These are phyloP conservation scores for Oryzias melastigma DNA, from an alignment of 2,113 vertebrate species.

Conservation along the genomic window DNA sequence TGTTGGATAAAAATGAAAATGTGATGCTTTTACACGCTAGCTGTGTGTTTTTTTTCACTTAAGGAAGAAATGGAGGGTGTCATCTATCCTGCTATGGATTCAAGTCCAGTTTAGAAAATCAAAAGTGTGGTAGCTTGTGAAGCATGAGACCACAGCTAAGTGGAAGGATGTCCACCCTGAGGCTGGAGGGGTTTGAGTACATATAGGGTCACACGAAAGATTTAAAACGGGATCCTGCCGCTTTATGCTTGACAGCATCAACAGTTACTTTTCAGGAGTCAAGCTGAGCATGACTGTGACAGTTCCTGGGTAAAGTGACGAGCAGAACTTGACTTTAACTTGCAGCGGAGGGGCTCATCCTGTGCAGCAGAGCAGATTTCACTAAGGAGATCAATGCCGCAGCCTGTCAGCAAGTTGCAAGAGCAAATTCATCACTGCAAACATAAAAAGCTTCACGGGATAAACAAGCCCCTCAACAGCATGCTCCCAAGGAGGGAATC, in stretches of 20 bases:
- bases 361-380: conserved; percentile 14
- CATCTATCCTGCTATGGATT: background rate
- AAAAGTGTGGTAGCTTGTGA: conserved; percentile 38
- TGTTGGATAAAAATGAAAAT: conserved; percentile 20
- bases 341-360: conserved; percentile 41
- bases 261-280: no score
- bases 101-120: conserved; percentile 19
- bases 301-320: no score
- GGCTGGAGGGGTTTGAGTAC: no score
- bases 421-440: conserved; percentile 39
- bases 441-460: conserved; percentile 41
- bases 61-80: conserved; percentile 42
- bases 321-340: background rate
- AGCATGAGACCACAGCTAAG: conserved; percentile 23
- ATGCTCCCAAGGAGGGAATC: conserved; percentile 29
- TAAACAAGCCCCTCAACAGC: conserved; percentile 44
- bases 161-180: no score
- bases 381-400: conserved; percentile 25
- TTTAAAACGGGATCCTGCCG: no score
- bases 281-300: no score
- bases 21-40: conserved; percentile 7
- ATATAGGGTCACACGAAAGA: no score
- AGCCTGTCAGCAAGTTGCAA: conserved; percentile 18
- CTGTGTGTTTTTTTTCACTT: conserved; percentile 36
- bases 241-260: no score